Conservation (phyloP, 2,888 invertebrate genomes). For the Dryadula phaetusa region DNA sequence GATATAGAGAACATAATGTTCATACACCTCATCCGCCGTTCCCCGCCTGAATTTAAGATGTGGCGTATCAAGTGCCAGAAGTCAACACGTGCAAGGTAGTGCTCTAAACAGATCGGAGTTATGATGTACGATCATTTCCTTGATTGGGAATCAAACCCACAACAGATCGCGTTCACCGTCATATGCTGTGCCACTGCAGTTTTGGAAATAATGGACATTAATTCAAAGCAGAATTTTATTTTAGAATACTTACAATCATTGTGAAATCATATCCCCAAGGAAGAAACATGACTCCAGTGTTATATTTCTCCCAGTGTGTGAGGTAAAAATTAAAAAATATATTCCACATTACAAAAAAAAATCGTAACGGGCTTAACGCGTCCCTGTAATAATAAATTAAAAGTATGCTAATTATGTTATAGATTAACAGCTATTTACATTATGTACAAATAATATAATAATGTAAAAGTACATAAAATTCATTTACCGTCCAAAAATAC, state of each 20-base stretch:
- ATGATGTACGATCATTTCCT: too few species aligned
- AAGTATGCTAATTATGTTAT: slow-evolving; percentile 2
- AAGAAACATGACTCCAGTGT: slow-evolving; percentile 96
- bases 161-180: too few species aligned
- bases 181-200: too few species aligned
- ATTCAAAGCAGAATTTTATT: background rate
- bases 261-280: slow-evolving; percentile 99
- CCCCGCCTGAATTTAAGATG: too few species aligned
- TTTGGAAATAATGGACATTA: background rate
- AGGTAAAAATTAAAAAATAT: slow-evolving; percentile 97
- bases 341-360: slow-evolving; percentile 96
- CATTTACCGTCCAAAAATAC: slow-evolving; percentile 91
- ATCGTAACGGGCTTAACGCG: slow-evolving; percentile 90
- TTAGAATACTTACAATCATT: slow-evolving; percentile 91
- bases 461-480: background rate
- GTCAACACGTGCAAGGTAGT: too few species aligned
- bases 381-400: slow-evolving; percentile 77
- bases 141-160: too few species aligned
- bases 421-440: background rate
- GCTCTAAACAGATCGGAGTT: too few species aligned
- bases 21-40: too few species aligned
- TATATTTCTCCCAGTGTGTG: slow-evolving; percentile 99
- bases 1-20: too few species aligned
- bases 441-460: background rate
- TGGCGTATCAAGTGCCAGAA: too few species aligned